Evolutionary conservation across 2,113 vertebrate genomes (phyloP), one percentile per base, ranked within the genome.

Genomic region (Cephalopholis sonnerati): DNA sequence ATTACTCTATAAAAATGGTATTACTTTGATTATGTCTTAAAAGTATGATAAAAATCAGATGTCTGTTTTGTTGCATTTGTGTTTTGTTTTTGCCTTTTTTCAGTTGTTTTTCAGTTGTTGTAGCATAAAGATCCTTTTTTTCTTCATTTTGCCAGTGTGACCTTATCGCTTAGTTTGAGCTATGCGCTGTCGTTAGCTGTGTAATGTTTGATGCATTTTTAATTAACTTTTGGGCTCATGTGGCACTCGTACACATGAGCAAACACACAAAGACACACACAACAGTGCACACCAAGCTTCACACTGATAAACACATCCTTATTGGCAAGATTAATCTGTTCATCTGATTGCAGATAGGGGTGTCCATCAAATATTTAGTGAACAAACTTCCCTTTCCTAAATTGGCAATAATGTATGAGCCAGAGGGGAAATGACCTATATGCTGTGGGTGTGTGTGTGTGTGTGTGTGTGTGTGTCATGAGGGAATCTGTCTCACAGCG

Each of bases 351-450:
- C 84, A 85, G 81, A 71, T 75, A 18, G 65, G 69, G 69, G 86
- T 91, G 82, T 86, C 90, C 90, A 93, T 95, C 87, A 94, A 94
- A 93, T 93, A 95, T 94, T 93, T 91, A 95, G 78, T 48, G 71
- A 85, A 89, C 90, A 93, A 93, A 92, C 89, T 69, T 92, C 73
- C 87, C 39, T 63, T 58, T 85, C 85, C 83, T 58, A 80, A 73
- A 88, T 68, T 81, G 78, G 68, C 74, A 87, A 86, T 91, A 76
- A 58, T 92, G 54, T 74, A 79, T 86, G 84, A 90, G 81, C 88
- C 84, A 63, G 63, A 72, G 76, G 76, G 65, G 79, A 83, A 82
- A 75, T 74, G 75, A 88, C 89, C 89, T 83, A 46, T 77, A 74
- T 65, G 67, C 36, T 72, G 57, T 64, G 74, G 22, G 67, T 53